Base-by-base conservation (phyloP, 2,797 vertebrate genomes). In the Gymnodraco acuticeps region DNA sequence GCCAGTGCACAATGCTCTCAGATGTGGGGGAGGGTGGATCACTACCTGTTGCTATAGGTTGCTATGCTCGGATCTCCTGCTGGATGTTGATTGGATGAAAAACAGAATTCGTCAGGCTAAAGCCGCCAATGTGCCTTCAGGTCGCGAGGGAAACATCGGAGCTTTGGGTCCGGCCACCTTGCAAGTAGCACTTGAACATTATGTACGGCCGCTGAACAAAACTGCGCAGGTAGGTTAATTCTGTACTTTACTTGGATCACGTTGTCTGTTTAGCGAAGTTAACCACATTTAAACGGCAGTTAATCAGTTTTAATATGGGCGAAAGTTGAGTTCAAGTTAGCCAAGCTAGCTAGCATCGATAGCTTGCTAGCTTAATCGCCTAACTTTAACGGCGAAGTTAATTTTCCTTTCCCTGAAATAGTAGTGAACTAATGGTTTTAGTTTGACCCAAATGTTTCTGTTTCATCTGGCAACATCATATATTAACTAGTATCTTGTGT, bases 71-170 rank as follows among this genome's bases (percentile, higher is more conserved):
- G 8, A 15, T 31, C 4, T 43, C 12, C 54, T 80, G 47, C 84
- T 77, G 10, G 11, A 76, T 27, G 70, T 27, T 83, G 41, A 93
- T 92, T 93, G 88, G 92, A 65, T 42, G 5, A 58, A 74, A 78
- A 19, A 15, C 7, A 13, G 10, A 38, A 31, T 16, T 2, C 5
- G 1, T 7, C n/a, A 2, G 0, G 19, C 10, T 78, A 68, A 23
- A 23, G 23, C 23, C 71, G 74, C 92, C 90, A 92, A 91, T 92
- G 20, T 0, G 65, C 31, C 54, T 3, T 62, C 12, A 74, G 69
- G 48, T 83, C 86, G 59, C 83, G 80, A 67, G 80, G 33, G 3
- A 59, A 56, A 1, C 0, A 7, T 50, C 42, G 1, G 5, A 52
- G 52, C 20, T 0, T 38, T 1, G 4, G 4, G 5, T 20, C 13